These are phyloP conservation scores for Montipora foliosa DNA, from an alignment of 64 coral and sea anemone genomes.

Conservation along the genomic window DNA sequence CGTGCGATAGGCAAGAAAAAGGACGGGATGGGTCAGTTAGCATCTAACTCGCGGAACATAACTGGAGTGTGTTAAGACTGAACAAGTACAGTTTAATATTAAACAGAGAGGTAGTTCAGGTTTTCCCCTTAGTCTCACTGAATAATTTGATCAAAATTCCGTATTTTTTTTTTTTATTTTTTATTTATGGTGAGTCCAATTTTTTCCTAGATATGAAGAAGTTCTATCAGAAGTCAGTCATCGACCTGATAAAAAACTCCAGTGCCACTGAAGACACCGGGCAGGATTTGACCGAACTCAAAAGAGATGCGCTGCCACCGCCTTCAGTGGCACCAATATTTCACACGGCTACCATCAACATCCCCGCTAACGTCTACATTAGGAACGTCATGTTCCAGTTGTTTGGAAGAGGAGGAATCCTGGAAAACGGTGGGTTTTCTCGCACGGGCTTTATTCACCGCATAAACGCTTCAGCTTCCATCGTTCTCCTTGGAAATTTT, in stretches of 20 bases:
- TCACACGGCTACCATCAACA: constrained; percentile 13
- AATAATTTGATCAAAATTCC: too few relatives aligned
- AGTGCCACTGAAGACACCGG: not conserved
- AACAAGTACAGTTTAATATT: too few relatives aligned
- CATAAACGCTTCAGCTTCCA: constrained; percentile 7
- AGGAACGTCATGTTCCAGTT: constrained; percentile 61
- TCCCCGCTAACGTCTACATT: constrained; percentile 53
- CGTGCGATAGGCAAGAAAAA: too few relatives aligned
- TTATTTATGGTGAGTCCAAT: not conserved
- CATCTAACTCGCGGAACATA: too few relatives aligned
- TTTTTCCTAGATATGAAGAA: constrained; percentile 12
- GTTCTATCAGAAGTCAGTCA: constrained; percentile 17
- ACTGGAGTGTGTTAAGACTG: too few relatives aligned
- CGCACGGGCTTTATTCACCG: constrained; percentile 44
- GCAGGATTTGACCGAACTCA: not conserved
- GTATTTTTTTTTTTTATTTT: too few relatives aligned
- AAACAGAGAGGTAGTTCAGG: too few relatives aligned
- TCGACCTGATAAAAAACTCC: constrained; percentile 17
- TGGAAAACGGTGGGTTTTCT: constrained; percentile 66
- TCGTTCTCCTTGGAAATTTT: constrained; percentile 37
- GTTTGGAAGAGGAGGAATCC: constrained; percentile 56
- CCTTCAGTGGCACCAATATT: not conserved
- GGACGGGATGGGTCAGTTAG: too few relatives aligned
- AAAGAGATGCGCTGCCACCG: not conserved
- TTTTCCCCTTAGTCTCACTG: too few relatives aligned